Percentiles rank a stretch among this genome's conserved stretches.
Conservation (phyloP, 2,888 invertebrate genomes). For the Oligia latruncula region DNA sequence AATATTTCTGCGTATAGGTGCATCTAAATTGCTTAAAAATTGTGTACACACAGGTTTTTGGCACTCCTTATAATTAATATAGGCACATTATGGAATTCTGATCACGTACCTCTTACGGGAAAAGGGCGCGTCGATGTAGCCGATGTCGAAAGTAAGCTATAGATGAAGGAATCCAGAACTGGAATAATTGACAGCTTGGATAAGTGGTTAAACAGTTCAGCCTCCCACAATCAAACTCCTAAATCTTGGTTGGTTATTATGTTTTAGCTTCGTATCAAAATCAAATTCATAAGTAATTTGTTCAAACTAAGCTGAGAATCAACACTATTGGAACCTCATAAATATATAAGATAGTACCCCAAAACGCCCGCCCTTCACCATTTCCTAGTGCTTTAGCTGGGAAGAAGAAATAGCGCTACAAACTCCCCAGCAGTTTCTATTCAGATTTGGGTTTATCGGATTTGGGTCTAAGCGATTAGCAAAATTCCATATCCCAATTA, state of each 20-base stretch:
- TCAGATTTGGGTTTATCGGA: not conserved
- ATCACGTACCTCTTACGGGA: constrained; percentile 12
- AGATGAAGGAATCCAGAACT: not conserved
- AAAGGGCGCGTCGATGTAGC: constrained; percentile 14
- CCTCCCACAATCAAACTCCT: not conserved
- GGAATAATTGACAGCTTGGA: not conserved
- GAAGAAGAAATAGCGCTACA: too few relatives aligned
- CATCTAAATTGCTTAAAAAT: constrained; percentile 6
- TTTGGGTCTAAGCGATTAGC: constrained; percentile 2
- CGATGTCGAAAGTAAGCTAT: constrained; percentile 5
- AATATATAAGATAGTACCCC: too few relatives aligned
- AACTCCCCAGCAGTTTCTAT: not conserved
- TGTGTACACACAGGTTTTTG: not conserved
- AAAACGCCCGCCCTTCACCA: too few relatives aligned
- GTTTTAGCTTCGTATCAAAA: not conserved
- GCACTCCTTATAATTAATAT: constrained; percentile 8
- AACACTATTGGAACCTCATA: too few relatives aligned
- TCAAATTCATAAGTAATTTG: too few relatives aligned
- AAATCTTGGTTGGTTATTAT: not conserved
- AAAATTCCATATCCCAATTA: constrained; percentile 28
- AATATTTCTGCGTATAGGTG: not conserved
- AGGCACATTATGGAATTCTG: constrained; percentile 3
- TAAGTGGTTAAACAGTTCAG: not conserved
- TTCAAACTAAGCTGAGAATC: too few relatives aligned
- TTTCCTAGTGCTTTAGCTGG: too few relatives aligned